Evolutionary conservation across 2,888 invertebrate genomes (phyloP), one percentile per base, ranked within the genome.

Genomic region (Desoria tigrina): DNA sequence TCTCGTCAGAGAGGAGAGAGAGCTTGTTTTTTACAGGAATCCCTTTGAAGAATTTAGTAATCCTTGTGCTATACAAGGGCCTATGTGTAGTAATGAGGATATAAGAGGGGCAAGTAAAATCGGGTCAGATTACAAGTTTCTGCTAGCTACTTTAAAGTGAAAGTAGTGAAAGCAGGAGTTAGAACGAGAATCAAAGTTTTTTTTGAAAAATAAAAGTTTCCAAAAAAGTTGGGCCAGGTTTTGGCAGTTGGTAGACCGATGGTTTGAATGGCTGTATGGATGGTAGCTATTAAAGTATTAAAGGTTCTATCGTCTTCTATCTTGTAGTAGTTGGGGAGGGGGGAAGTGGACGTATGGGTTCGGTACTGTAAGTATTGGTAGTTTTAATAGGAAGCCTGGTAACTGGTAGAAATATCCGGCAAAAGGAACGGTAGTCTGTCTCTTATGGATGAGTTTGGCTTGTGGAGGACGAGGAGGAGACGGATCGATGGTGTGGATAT

Each of bases 401-500:
- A 39, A 14, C 14, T 39, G 39, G 7, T n/a, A n/a, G n/a, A n/a
- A n/a, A n/a, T n/a, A n/a, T n/a, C n/a, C n/a, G n/a, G n/a, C n/a
- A n/a, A 14, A 3, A 51, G 51, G 16, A 21, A 51, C 51, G 45
- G 45, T 45, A 45, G 4, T 16, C 45, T 21, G 45, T 21, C 45
- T 45, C n/a, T 51, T 45, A 45, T 45, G n/a, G 45, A 45, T 45
- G 45, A 45, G 45, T 45, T 45, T 45, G 45, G 45, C 21, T 45
- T 45, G 49, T 45, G 27, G 26, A 49, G 4, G 53, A 24, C 3
- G 26, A 11, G 24, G 51, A 21, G 42, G 24, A 28, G 45, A 39
- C 66, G 68, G 73, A 69, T 71, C 72, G 69, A 73, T 73, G 69
- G 68, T 68, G 68, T 69, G 73, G 74, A 74, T 74, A 76, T 74